Base-by-base conservation (phyloP, 2,888 invertebrate genomes). In the Latrodectus hesperus region DNA sequence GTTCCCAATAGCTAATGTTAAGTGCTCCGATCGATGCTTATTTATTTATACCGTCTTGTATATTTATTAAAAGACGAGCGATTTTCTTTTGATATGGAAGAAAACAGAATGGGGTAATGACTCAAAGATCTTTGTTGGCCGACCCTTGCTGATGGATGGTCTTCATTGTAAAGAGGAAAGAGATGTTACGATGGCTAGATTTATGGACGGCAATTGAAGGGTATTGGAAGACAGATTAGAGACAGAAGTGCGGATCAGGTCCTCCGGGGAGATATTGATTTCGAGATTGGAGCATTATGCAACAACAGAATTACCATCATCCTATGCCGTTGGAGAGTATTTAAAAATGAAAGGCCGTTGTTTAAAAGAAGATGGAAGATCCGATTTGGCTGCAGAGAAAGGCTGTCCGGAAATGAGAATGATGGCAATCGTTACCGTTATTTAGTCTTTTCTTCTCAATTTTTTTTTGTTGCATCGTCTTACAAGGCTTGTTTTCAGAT, bases 11-110 rank as follows among this genome's bases (percentile, higher is more conserved):
- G 81, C 81, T 81, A 74, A 81, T 81, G 81, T 64, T 81, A 81
- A 81, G 81, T 64, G 64, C 81, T 53, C 71, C 67, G 68, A 82
- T 82, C 75, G 75, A 75, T 82, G 51, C 55, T 49, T 75, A 75
- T 82, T 82, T 82, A 82, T 82, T 75, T 82, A 75, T 75, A 75
- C 74, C 82, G 26, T 82, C 68, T 82, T 82, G 82, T 82, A 68
- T 82, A 82, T 82, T 82, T 82, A 82, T 82, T 82, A 82, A 60
- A 75, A 75, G 71, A 71, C 68, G 82, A 38, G 60, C 26, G 26
- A 49, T 26, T 55, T 82, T 75, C 75, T 82, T 82, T 82, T 82
- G 65, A 52, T 68, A 68, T 22, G n/a, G 49, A 10, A 38, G 16
- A 26, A 49, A 64, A n/a, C 26, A 65, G 67, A 74, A 74, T 17